Evolutionary conservation across 2,113 vertebrate genomes (phyloP).

Genomic region (Alouatta palliata): DNA sequence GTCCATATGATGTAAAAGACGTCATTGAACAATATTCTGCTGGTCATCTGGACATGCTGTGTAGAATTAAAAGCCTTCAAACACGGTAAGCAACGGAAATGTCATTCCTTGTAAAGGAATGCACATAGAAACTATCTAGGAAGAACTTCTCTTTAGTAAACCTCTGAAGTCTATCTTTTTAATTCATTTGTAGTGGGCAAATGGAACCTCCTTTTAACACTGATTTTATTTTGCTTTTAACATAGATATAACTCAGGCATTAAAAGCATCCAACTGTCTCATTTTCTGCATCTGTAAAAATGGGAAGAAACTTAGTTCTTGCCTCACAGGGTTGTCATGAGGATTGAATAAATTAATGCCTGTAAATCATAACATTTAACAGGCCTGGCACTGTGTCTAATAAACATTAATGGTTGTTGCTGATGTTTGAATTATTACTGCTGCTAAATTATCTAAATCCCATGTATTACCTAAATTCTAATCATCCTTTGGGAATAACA

Average conservation of each 20-base stretch:
- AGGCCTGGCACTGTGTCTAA: not conserved
- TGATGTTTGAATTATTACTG: not conserved
- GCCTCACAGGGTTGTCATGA: not conserved
- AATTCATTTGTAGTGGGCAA: not conserved
- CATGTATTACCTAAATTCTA: not conserved
- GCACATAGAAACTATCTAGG: not conserved
- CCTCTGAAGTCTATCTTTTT: not conserved
- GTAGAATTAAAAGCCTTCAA: constrained; percentile 98
- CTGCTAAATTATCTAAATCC: not conserved
- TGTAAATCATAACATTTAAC: not conserved
- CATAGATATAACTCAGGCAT: not conserved
- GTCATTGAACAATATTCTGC: constrained; percentile 99
- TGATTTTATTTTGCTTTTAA: not conserved
- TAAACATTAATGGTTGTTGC: not conserved
- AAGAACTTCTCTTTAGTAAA: not conserved
- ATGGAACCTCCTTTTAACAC: not conserved
- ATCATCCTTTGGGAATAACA: not conserved
- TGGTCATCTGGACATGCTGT: constrained; percentile 97
- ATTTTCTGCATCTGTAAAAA: not conserved
- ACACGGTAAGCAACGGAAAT: constrained; percentile 87
- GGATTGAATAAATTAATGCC: not conserved
- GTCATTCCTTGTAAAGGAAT: not conserved
- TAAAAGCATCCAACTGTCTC: not conserved
- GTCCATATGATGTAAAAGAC: constrained; percentile 98
- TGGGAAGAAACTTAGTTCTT: not conserved